Percentiles rank a stretch among this genome's conserved stretches.
Conservation (phyloP, 2,113 vertebrate species). For the Paedocypris sp. region DNA sequence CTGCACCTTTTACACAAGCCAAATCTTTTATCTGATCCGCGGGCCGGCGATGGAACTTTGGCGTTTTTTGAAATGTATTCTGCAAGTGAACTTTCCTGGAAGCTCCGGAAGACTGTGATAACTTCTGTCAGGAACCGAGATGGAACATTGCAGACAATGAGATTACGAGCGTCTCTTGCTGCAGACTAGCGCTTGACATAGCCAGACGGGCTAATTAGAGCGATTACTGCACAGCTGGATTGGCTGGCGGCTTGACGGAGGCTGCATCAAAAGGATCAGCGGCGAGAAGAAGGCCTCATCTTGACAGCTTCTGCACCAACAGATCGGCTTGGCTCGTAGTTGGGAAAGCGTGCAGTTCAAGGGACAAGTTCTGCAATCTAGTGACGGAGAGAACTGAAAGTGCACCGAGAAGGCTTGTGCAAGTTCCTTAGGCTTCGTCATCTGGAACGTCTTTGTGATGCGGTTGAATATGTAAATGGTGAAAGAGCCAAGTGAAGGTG, state of each 20-base stretch:
- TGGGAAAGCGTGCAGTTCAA: neutral
- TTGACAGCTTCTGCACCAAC: constrained; percentile 79
- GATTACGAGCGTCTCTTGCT: constrained; percentile 45
- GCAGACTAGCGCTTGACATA: constrained; percentile 55
- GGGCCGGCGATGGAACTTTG: neutral
- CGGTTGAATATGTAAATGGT: neutral
- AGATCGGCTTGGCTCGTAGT: constrained; percentile 57
- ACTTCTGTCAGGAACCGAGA: neutral
- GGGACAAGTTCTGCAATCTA: neutral
- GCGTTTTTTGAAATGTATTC: constrained; percentile 18
- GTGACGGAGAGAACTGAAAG: constrained; percentile 16
- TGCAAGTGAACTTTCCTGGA: no score
- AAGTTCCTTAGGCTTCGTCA: neutral
- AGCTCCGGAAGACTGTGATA: no score
- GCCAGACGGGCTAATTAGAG: constrained; percentile 88
- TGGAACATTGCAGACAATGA: constrained; percentile 38
- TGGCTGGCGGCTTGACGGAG: constrained; percentile 73
- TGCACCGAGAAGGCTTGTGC: neutral
- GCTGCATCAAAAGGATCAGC: constrained; percentile 88
- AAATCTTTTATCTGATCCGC: neutral
- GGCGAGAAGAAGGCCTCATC: constrained; percentile 67
- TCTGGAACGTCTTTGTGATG: neutral
- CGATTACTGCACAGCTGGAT: constrained; percentile 91
- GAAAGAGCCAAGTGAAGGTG: neutral
- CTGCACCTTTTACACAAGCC: neutral